Percentiles rank a stretch among this genome's conserved stretches.
Conservation (phyloP, 2,888 invertebrate species). For the Temnothorax ravouxi region DNA sequence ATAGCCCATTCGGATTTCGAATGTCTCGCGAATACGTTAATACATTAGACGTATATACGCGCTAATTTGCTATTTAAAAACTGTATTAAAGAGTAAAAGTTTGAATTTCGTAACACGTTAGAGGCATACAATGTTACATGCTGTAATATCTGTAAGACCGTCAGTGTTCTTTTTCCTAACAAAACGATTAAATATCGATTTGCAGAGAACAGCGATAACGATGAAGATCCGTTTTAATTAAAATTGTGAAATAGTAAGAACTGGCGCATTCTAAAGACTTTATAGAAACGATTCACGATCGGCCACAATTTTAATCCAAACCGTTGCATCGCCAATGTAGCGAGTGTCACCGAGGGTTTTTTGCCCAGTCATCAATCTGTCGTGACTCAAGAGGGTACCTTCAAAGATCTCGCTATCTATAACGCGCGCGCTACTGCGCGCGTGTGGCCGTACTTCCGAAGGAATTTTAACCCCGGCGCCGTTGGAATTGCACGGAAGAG, state of each 20-base stretch:
- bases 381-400: constrained; percentile 62
- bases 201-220: background rate
- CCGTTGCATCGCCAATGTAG: constrained; percentile 41
- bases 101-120: background rate
- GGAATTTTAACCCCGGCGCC: constrained; percentile 72
- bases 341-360: constrained; percentile 24
- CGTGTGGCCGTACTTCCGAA: constrained; percentile 68
- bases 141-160: background rate
- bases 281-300: background rate
- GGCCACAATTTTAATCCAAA: constrained; percentile 31
- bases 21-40: constrained; percentile 64
- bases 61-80: constrained; percentile 12
- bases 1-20: constrained; percentile 74
- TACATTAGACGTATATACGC: constrained; percentile 34
- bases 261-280: background rate
- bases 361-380: constrained; percentile 55
- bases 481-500: constrained; percentile 75
- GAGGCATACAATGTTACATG: background rate
- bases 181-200: background rate
- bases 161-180: background rate
- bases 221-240: background rate
- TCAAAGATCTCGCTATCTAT: constrained; percentile 70
- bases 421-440: constrained; percentile 60
- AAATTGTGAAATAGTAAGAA: background rate
- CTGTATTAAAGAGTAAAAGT: background rate